Evolutionary conservation across 2,888 invertebrate genomes (phyloP), one percentile per base, ranked within the genome.

Genomic region (Girardia tigrina): DNA sequence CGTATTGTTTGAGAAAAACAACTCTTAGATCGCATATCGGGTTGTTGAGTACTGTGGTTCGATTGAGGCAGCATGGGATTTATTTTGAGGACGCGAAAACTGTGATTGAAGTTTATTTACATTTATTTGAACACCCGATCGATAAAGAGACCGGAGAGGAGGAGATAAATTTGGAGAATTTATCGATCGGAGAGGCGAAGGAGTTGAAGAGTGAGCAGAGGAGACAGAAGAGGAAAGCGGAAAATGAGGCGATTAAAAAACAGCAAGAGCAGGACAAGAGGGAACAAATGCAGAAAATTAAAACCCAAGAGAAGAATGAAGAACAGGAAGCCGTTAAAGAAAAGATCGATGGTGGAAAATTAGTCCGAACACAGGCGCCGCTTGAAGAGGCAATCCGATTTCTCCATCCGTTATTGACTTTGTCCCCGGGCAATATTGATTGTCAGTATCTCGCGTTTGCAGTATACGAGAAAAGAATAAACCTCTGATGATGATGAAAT

Each of bases 1-100:
- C 97, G 75, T 99, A 99, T 87, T 99, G 98, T 84, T 91, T 98
- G 90, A 88, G 98, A 78, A 98, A 98, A 87, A 95, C 97, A 94
- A 98, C 98, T 16, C 87, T 99, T 73, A 89, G 95, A 72, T 92
- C 97, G 69, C 99, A 99, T 85, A 91, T 98, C 26, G 91, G 92
- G 0, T 88, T 99, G 72, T 86, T 99, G 80, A 88, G 97, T 79
- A 85, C 98, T 79, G 97, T 98, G 84, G 97, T 99, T 85, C 90
- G 92, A 16, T 86, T 99, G 29, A 88, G 95, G 28, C 88, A 90
- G 78, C 95, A 99, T 86, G 91, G 92, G 29, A 98, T 97, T 87
- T 99, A 94, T 87, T 93, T 91, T 87, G 90, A 91, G 81, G 93
- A 93, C 78, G 94, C 95, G 42, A 89, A 84, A 80, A 82, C 85